Percentiles rank a stretch among this genome's conserved stretches.
phyloP scores from a whole-genome alignment of 2,888 invertebrate species.

The Entomobrya multifasciata region DNA sequence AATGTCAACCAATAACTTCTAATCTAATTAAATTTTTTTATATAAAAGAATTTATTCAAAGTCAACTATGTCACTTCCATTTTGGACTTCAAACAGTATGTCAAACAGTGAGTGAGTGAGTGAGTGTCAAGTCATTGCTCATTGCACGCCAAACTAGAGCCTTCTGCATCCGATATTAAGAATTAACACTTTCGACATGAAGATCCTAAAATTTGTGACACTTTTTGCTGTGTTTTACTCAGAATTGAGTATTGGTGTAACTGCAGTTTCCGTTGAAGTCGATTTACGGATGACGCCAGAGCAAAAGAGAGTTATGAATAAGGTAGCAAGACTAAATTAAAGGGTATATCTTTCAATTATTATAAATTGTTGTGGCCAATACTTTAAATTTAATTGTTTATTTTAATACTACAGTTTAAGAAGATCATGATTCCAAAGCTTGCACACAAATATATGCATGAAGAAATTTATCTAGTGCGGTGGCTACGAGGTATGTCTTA shows the following conservation, averaged over 20 bases:
- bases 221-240: constrained; percentile 3
- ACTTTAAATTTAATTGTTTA: too few relatives aligned
- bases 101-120: too few relatives aligned
- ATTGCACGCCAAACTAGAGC: too few relatives aligned
- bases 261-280: constrained; percentile 37
- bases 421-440: constrained; percentile 42
- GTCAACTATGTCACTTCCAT: background rate
- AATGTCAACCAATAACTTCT: too few relatives aligned
- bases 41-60: background rate
- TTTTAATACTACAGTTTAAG: constrained; percentile 56
- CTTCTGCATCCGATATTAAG: too few relatives aligned
- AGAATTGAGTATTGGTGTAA: constrained; percentile 9
- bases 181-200: too few relatives aligned
- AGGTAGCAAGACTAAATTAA: constrained; percentile 35
- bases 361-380: too few relatives aligned
- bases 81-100: background rate
- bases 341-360: background rate
- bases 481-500: constrained; percentile 48
- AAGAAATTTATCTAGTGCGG: constrained; percentile 60
- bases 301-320: constrained; percentile 58
- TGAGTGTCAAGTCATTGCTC: too few relatives aligned
- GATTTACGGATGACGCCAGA: constrained; percentile 51
- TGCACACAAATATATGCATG: constrained; percentile 54
- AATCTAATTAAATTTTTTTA: background rate
- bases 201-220: background rate